Evolutionary conservation across 1,140 invertebrate species (phyloP).

Genomic region (roundworm (Caenorhabditis elegans)): WBcel235 BX284605.5:6485501-6486000

Average conservation of each 20-base stretch:
- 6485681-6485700: background rate
- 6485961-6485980: constrained; percentile 23
- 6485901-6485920: constrained; percentile 21
- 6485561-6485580: background rate
- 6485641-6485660: constrained; percentile 37
- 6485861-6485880: constrained; percentile 34
- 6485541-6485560: constrained; percentile 1
- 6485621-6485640: background rate
- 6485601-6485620: background rate
- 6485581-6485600: too few species aligned
- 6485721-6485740: constrained; percentile 42
- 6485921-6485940: background rate
- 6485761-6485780: constrained; percentile 9
- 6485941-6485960: background rate
- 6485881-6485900: constrained; percentile 38
- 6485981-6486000: background rate
- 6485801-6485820: constrained; percentile 27
- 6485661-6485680: constrained; percentile 38
- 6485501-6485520: constrained; percentile 8
- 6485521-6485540: background rate
- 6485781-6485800: constrained; percentile 40
- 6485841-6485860: constrained; percentile 26
- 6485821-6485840: constrained; percentile 15
- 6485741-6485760: constrained; percentile 20
- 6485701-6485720: background rate